phyloP scores from a whole-genome alignment of 2,888 invertebrate species.

The Acronicta psi region DNA sequence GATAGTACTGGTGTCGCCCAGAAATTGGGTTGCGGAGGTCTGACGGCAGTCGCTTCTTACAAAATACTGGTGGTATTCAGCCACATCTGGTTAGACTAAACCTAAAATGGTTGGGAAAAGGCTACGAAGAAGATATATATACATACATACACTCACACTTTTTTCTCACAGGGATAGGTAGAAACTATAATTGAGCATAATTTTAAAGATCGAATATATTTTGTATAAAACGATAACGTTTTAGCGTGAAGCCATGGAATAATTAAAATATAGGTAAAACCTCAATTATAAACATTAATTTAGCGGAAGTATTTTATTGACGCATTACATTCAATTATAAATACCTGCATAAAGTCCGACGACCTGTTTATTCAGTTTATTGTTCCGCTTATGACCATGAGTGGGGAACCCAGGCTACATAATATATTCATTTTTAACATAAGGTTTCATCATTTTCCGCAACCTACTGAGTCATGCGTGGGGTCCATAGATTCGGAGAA shows the following conservation, averaged over 20 bases:
- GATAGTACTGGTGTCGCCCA: no score
- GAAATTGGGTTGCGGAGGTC: no score
- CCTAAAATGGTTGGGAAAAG: no score
- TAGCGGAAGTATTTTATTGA: conserved; percentile 7
- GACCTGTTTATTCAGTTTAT: conserved; percentile 6
- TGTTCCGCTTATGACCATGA: neutral
- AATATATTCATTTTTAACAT: conserved; percentile 7
- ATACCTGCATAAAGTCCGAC: conserved; percentile 11
- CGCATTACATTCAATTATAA: conserved; percentile 8
- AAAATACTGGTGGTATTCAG: no score
- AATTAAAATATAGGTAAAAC: conserved; percentile 1
- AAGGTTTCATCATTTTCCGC: conserved; percentile 21
- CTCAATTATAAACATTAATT: neutral
- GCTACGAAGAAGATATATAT: no score
- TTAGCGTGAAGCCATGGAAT: neutral
- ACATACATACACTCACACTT: no score
- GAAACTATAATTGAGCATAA: no score
- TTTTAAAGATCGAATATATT: no score
- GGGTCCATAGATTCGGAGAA: conserved; percentile 22
- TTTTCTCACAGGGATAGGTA: no score
- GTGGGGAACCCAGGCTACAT: conserved; percentile 25
- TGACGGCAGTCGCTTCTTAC: no score
- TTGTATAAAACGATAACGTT: neutral
- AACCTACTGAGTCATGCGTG: conserved; percentile 20
- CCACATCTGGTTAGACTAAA: no score